Evolutionary conservation across 2,113 vertebrate species (phyloP), one percentile per base, ranked within the genome.

Genomic region (Chloebia gouldiae): DNA sequence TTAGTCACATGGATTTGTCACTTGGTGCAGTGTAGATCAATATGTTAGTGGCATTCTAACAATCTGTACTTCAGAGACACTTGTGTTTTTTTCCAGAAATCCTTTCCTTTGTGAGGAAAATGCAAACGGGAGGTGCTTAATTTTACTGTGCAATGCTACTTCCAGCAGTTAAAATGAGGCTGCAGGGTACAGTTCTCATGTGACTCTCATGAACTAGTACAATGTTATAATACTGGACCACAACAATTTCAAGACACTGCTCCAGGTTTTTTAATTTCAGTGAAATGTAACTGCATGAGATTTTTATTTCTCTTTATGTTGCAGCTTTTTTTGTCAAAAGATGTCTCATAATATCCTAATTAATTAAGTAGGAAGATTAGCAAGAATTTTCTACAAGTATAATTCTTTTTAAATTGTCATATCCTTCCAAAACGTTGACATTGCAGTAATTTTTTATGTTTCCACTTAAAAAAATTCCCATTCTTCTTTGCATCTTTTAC

Each of bases 221-320:
- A 71, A 3, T 25, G 4, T 6, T 56, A 17, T 60, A 63, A 39
- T 28, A 47, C 8, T 51, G 20, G 17, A 63, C 68, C 19, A 51
- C 20, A 60, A 27, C 19, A 47, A 65, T 72, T 56, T 53, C 14
- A 76, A 44, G 31, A 42, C 12, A 57, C 16, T 17, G 9, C 19
- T 87, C 24, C 10, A 42, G 31, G 18, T 37, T 84, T 78, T 81
- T 69, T 24, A 18, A 79, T 89, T 75, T 72, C 39, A 61, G 28
- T 79, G 54, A 72, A 50, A 61, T 0, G 0, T 51, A 57, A 75
- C 3, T 42, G 10, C 31, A 53, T 40, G 24, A 5, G 10, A 24
- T 59, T 19, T 83, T 66, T 72, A n/a, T 19, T 71, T 20, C 63
- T 59, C 71, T 84, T 50, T n/a, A 30, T 0, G 0, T 24, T 20